A percentile compares a stretch with the other conserved stretches of the same genome.
Evolutionary conservation across 2,113 vertebrate species (phyloP).

Genomic region (Prionailurus viverrinus): DNA sequence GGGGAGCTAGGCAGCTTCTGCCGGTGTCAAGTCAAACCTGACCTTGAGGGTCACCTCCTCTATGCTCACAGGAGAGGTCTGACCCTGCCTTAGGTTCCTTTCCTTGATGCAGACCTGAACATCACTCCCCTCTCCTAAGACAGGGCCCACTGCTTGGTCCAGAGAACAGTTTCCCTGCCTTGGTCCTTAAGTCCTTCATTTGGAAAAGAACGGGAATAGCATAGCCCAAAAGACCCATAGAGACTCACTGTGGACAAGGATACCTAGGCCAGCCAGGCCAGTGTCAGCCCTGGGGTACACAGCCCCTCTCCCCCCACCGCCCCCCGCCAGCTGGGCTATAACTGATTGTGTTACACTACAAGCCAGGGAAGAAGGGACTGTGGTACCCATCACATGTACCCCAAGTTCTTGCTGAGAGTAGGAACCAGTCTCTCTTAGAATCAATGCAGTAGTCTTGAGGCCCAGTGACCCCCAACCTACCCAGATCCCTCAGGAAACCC

Average conservation of each 20-base stretch:
- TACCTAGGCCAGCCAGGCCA: not conserved
- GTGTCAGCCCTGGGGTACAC: not conserved
- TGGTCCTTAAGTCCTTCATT: not conserved
- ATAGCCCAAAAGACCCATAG: not conserved
- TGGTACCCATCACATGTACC: not conserved
- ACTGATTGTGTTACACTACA: not conserved
- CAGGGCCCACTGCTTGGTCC: not conserved
- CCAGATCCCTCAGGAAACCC: conserved; percentile 31
- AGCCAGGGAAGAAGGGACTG: not conserved
- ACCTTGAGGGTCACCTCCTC: not conserved
- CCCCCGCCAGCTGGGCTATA: not conserved
- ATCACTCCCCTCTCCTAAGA: not conserved
- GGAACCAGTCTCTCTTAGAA: not conserved
- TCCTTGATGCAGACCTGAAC: not conserved
- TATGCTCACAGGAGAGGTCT: not conserved
- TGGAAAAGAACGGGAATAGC: conserved; percentile 21
- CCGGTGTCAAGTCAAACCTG: not conserved
- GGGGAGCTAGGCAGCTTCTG: not conserved
- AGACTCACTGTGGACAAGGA: not conserved
- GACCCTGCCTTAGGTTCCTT: not conserved
- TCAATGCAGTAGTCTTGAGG: not conserved
- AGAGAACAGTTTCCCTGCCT: not conserved
- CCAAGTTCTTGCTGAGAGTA: not conserved
- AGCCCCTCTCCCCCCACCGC: not conserved
- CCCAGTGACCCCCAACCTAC: not conserved